Percentiles rank a stretch among this genome's conserved stretches.
phyloP scores from a whole-genome alignment of 2,113 vertebrate genomes.

The Laticauda laticaudata region DNA sequence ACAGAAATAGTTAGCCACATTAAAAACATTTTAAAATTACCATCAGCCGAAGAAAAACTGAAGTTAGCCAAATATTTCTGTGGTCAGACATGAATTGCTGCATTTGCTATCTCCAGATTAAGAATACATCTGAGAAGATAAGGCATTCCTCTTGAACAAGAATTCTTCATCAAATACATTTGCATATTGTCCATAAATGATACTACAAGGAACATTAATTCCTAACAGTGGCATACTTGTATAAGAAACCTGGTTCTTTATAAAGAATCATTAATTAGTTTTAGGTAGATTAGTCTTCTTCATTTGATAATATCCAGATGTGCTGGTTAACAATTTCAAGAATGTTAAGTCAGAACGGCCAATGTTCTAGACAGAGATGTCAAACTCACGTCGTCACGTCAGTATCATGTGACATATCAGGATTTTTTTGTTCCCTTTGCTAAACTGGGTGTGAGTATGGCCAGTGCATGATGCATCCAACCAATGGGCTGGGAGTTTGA shows the following conservation, averaged over 20 bases:
- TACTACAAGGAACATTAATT: not conserved
- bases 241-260: not conserved
- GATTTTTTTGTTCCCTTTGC: no score
- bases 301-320: not conserved
- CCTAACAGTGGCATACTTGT: not conserved
- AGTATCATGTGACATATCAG: no score
- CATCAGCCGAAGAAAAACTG: not conserved
- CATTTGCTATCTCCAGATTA: not conserved
- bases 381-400: no score
- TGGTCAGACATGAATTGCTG: fast-evolving
- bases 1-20: not conserved
- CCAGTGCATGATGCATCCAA: no score
- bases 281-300: not conserved
- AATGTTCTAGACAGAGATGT: not conserved
- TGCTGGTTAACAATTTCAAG: not conserved
- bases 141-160: not conserved
- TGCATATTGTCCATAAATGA: not conserved
- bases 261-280: not conserved
- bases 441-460: no score
- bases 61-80: not conserved
- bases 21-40: not conserved
- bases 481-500: no score
- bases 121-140: conserved; percentile 14
- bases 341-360: not conserved
- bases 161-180: not conserved